Evolutionary conservation across 2,888 invertebrate species (phyloP).

Genomic region (Tachina grossa): DNA sequence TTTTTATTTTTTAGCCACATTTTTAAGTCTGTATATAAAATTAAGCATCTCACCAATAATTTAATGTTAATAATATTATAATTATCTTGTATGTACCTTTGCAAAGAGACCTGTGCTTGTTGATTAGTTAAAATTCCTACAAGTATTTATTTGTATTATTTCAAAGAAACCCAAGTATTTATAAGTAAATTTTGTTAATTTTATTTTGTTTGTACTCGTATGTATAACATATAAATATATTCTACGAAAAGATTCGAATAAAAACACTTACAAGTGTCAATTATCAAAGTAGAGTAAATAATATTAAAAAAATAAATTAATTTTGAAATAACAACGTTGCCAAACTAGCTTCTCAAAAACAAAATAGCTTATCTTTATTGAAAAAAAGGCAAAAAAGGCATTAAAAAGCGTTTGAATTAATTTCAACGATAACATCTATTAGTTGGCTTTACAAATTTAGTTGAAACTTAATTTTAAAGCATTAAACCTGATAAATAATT

Average conservation of each 20-base stretch:
- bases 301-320: conserved; percentile 20
- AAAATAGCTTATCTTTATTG: conserved; percentile 10
- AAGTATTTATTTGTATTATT: conserved; percentile 16
- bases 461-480: conserved; percentile 22
- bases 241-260: conserved; percentile 7
- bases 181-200: conserved; percentile 2
- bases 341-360: conserved; percentile 9
- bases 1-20: neutral
- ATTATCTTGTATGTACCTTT: conserved; percentile 72
- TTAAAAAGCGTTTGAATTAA: conserved; percentile 53
- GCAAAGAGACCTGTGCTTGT: conserved; percentile 73
- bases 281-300: conserved; percentile 59
- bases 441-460: conserved; percentile 40
- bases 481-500: conserved; percentile 15
- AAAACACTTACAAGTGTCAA: conserved; percentile 69
- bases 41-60: conserved; percentile 34
- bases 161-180: neutral
- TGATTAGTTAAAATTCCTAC: conserved; percentile 50
- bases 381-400: conserved; percentile 30
- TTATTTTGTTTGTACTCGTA: neutral
- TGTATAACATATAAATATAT: neutral
- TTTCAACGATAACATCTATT: conserved; percentile 27
- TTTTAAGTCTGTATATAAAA: conserved; percentile 49
- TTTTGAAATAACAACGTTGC: conserved; percentile 57
- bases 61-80: conserved; percentile 7